Base-by-base conservation (phyloP, 1,140 invertebrate species). In the Macrotrachela quadricornifera region DNA sequence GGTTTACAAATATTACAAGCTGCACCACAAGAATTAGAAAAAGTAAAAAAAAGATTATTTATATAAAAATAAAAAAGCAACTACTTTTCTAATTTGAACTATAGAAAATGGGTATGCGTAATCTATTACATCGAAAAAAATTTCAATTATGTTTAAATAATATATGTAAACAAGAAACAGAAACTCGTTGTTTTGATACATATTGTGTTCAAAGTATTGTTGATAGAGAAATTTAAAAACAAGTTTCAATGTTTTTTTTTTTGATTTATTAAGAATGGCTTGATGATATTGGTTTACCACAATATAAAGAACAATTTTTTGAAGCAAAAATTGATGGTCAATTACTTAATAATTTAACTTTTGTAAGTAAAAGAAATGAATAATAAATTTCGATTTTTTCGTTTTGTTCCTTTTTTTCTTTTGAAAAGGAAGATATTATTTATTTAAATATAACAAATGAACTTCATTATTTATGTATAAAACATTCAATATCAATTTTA, bases 211-310 rank as follows among this genome's bases (percentile, higher is more conserved):
- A 30, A 30, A 30, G 21, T 30, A 30, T 4, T 4, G 8, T 30
- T 30, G 2, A 30, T 8, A 30, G n/a, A n/a, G n/a, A n/a, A 30
- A 30, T 4, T 8, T 4, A 30, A 30, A 30, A 4, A 30, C 21
- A 4, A 30, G 21, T 30, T 8, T 30, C 8, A 30, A 8, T 4
- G 8, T 4, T 30, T 8, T 2, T 4, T 30, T 2, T 30, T 30
- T 2, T 8, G 2, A 30, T 30, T 30, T 30, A 4, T 30, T 30
- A 2, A 30, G 21, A 30, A 46, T 97, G 92, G 92, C 68, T 97
- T 48, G 91, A 95, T 69, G 88, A 95, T 65, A 81, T 90, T 56
- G 90, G 90, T 6, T 72, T 95, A 59, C 86, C 90, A 6, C 91
- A 95, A 63, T 88, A 92, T 69, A 91, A 95, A 69, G 87, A 92